phyloP scores from a whole-genome alignment of 2,888 invertebrate genomes.

The Hedya salicella region DNA sequence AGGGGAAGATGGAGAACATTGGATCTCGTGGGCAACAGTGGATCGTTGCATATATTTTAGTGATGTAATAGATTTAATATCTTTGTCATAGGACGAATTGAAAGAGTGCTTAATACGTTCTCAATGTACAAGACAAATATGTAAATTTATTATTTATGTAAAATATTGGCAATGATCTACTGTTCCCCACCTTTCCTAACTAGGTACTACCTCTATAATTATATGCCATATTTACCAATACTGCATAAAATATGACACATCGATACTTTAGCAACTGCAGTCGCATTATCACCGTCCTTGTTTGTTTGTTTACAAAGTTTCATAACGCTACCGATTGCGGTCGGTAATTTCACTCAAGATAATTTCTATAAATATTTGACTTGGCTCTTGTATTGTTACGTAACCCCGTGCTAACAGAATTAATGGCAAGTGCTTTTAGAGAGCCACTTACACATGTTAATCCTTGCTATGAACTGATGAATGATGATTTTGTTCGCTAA shows the following conservation, averaged over 20 bases:
- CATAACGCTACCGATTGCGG: conserved; percentile 28
- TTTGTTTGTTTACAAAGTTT: conserved; percentile 35
- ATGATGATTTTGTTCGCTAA: conserved; percentile 23
- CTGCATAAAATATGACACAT: not conserved
- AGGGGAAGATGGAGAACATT: too few species aligned
- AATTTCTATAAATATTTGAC: conserved; percentile 40
- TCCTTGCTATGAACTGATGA: conserved; percentile 29
- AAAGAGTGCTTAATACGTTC: too few species aligned
- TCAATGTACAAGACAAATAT: too few species aligned
- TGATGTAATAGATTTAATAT: too few species aligned
- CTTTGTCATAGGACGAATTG: too few species aligned
- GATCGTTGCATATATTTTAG: too few species aligned
- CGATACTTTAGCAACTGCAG: not conserved
- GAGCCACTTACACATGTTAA: conserved; percentile 54
- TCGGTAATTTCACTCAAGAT: conserved; percentile 33
- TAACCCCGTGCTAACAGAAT: conserved; percentile 65
- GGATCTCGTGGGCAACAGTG: too few species aligned
- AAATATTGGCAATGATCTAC: too few species aligned
- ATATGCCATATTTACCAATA: not conserved
- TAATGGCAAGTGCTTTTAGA: conserved; percentile 62
- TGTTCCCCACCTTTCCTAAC: too few species aligned
- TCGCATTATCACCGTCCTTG: conserved; percentile 4
- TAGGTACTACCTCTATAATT: not conserved
- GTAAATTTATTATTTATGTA: too few species aligned
- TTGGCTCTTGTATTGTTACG: conserved; percentile 56